Evolutionary conservation across 2,888 invertebrate species (phyloP), one percentile per base, ranked within the genome.

Genomic region (Acanthacorydalis orientalis): DNA sequence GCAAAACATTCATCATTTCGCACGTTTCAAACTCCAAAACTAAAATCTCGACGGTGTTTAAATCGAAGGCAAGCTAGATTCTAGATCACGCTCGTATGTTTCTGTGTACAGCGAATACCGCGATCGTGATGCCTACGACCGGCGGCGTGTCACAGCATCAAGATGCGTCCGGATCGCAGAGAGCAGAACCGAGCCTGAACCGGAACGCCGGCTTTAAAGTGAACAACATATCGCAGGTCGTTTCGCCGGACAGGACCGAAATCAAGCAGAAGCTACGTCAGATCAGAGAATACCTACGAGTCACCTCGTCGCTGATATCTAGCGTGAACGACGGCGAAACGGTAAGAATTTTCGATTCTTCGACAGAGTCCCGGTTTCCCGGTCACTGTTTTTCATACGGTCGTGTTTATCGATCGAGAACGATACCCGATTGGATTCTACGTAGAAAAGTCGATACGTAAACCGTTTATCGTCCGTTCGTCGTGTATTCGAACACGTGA

Each of bases 201-300:
- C 23, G 23, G 2, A 23, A 23, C 6, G 6, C 2, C 23, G 23
- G 23, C 3, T 23, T 23, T 23, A 23, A 23, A 23, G 23, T 23
- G 3, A 16, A 38, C 9, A 12, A 16, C 39, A 11, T 10, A 50
- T 79, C 79, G 7, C 23, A 23, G 6, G 23, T 23, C 23, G 23
- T 23, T 6, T 6, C 23, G 23, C 23, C 23, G 23, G 78, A 81
- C 54, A 74, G 78, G 45, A 74, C 73, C 16, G 77, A 80, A 46
- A 80, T 83, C 38, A 79, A 82, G 57, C 74, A 75, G 33, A 73
- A 80, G 43, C 67, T 83, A 14, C 75, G 75, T 50, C 80, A 83
- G 64, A 83, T 83, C 52, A 67, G 79, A 44, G 83, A 83, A 58
- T 83, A 82, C 59, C 79, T 83, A 51, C 70, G 76, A 57, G 77